phyloP scores from a whole-genome alignment of 2,113 vertebrate species.

The Puffinus mauretanicus region DNA sequence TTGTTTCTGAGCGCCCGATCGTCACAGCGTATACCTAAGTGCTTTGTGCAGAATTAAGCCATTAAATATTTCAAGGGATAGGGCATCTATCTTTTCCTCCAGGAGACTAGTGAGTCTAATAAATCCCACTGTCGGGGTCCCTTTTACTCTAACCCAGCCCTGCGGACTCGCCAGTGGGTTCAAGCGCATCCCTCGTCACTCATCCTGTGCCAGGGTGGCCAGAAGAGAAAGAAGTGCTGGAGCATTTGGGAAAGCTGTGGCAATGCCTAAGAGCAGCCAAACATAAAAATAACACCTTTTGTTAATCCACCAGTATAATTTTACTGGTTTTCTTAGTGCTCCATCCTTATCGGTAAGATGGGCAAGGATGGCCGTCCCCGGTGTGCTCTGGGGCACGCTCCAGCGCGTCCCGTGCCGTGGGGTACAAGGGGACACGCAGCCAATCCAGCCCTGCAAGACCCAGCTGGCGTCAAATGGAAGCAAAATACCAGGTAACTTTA shows the following conservation, averaged over 20 bases:
- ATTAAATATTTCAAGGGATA: neutral
- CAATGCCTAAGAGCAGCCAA: neutral
- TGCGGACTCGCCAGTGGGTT: accelerated
- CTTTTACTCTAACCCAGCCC: neutral
- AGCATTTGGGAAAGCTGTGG: neutral
- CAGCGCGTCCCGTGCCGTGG: accelerated
- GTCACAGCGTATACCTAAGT: neutral
- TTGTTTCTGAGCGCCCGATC: accelerated
- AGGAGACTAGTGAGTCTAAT: neutral
- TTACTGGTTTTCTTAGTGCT: neutral
- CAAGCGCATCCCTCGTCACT: neutral
- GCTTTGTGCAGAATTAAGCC: neutral
- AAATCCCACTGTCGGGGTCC: neutral
- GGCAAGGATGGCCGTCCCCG: accelerated
- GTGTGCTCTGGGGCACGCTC: neutral
- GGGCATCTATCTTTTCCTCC: neutral
- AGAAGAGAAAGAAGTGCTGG: neutral
- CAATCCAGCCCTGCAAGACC: neutral
- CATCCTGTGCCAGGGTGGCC: neutral
- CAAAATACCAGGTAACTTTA: neutral
- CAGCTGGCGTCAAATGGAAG: neutral
- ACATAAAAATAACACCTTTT: neutral
- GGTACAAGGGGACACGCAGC: accelerated
- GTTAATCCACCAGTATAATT: neutral
- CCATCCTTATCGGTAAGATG: accelerated